A percentile compares a stretch with the other conserved stretches of the same genome.
Evolutionary conservation across 2,113 vertebrate species (phyloP).

Genomic region (Zootoca vivipara): DNA sequence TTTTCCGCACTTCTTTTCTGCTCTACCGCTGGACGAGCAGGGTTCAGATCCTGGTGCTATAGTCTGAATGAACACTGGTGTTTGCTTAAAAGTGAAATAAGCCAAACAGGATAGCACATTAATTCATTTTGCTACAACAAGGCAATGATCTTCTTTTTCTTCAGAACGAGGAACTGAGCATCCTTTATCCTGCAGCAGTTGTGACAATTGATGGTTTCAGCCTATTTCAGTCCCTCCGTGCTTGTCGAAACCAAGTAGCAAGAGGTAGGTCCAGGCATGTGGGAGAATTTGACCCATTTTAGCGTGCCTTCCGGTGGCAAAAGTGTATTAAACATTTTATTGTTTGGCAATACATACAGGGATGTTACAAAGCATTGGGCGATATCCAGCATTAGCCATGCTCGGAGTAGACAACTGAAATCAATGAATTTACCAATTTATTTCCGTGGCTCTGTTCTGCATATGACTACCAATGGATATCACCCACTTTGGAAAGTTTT

Average conservation of each 20-base stretch:
- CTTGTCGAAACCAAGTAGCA: slow-evolving; percentile 97
- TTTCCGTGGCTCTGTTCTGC: too few relatives aligned
- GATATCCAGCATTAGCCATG: too few relatives aligned
- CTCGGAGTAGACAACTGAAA: too few relatives aligned
- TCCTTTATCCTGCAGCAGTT: slow-evolving; percentile 92
- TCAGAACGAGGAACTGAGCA: slow-evolving; percentile 96
- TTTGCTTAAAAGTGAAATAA: not conserved
- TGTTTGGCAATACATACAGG: not conserved
- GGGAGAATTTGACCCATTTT: not conserved
- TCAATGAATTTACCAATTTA: too few relatives aligned
- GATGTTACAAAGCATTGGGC: not conserved
- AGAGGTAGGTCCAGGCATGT: slow-evolving; percentile 81
- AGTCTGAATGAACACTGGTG: not conserved
- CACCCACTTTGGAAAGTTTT: not conserved
- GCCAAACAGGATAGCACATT: not conserved
- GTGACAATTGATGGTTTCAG: slow-evolving; percentile 99
- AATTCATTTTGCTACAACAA: not conserved
- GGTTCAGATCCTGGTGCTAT: not conserved
- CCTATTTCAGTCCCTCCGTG: slow-evolving; percentile 96
- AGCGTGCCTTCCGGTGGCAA: not conserved
- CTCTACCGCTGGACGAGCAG: not conserved
- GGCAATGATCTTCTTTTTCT: not conserved
- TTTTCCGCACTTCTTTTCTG: not conserved
- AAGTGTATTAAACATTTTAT: not conserved
- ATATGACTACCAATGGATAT: too few relatives aligned